Evolutionary conservation across 2,888 invertebrate genomes (phyloP), one percentile per base, ranked within the genome.

Genomic region (Harpagoxenus sublaevis): DNA sequence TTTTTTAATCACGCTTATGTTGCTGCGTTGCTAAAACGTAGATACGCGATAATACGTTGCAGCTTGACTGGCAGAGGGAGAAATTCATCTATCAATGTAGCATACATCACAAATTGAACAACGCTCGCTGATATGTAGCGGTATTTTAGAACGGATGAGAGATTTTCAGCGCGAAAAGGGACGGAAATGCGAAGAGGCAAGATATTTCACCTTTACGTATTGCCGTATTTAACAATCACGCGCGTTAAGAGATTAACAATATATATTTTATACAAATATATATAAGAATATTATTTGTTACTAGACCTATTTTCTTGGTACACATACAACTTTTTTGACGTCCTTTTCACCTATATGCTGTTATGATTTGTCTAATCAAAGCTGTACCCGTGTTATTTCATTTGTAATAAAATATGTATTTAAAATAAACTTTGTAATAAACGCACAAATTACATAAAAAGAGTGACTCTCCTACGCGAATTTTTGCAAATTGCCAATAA

Each of bases 21-120:
- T 35, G 35, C 35, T 5, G 5, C 42, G 45, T n/a, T 39, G 63
- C 78, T 63, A n/a, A 31, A 8, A 55, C 18, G 3, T 5, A 35
- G 35, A 35, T 6, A 42, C 0, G 4, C 31, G 23, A 18, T 53
- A 31, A 39, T 71, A 66, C 8, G n/a, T 92, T 90, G 53, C 86
- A 92, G 92, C 75, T 90, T 79, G 90, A 90, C 51, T 86, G 84
- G 63, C 91, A 90, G 45, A 90, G 91, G 60, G 90, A 88, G 81
- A 89, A 87, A 82, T 92, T 92, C 66, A 89, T 92, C 70, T 87
- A 90, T 62, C 90, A 91, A 62, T 92, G 92, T 79, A 91, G 90
- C n/a, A 86, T 87, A 31, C 87, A 89, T 48, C 90, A 92, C 77
- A 91, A 90, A 78, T 85, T 89, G 55, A 88, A 86, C 66, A 89